Percentiles rank a stretch among this genome's conserved stretches.
phyloP scores from a whole-genome alignment of 2,888 invertebrate species.

The Macrosoma leucophasiata region DNA sequence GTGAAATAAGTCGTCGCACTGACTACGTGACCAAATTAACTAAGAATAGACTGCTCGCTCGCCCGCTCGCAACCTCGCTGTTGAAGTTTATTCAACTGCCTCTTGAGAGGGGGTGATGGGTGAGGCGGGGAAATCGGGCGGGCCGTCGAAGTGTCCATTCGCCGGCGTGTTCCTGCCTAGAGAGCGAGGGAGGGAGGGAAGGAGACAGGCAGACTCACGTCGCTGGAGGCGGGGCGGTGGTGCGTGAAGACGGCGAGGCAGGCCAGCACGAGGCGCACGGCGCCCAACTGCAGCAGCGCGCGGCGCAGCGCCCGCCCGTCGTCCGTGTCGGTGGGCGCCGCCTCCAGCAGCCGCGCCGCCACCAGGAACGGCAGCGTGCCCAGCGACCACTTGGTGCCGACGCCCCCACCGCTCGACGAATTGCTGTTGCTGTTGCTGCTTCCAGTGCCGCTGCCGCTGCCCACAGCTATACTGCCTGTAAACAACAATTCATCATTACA shows the following conservation, averaged over 20 bases:
- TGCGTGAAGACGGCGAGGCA: slow-evolving; percentile 94
- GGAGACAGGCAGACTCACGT: slow-evolving; percentile 24
- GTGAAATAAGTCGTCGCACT: too few relatives aligned
- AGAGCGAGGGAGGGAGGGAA: too few relatives aligned
- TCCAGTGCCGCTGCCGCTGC: slow-evolving; percentile 36
- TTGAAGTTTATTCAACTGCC: too few relatives aligned
- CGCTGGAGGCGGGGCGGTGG: slow-evolving; percentile 72
- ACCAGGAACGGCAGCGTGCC: slow-evolving; percentile 86
- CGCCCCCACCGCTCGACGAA: slow-evolving; percentile 23
- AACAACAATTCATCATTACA: too few relatives aligned
- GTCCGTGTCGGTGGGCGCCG: slow-evolving; percentile 84
- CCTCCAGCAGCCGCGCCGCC: slow-evolving; percentile 83
- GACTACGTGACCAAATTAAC: too few relatives aligned
- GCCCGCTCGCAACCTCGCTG: too few relatives aligned
- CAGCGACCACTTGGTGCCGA: slow-evolving; percentile 42
- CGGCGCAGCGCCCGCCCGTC: slow-evolving; percentile 83
- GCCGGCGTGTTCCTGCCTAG: too few relatives aligned
- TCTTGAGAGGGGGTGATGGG: too few relatives aligned
- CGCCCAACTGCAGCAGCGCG: slow-evolving; percentile 89
- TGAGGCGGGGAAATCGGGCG: too few relatives aligned
- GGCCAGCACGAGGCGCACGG: slow-evolving; percentile 88
- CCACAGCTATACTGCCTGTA: slow-evolving; percentile 53
- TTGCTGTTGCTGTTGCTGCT: slow-evolving; percentile 1
- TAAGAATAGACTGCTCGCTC: too few relatives aligned
- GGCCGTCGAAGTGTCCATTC: too few relatives aligned